Base-by-base conservation (phyloP, 2,113 vertebrate species). In the Orcinus orca region DNA sequence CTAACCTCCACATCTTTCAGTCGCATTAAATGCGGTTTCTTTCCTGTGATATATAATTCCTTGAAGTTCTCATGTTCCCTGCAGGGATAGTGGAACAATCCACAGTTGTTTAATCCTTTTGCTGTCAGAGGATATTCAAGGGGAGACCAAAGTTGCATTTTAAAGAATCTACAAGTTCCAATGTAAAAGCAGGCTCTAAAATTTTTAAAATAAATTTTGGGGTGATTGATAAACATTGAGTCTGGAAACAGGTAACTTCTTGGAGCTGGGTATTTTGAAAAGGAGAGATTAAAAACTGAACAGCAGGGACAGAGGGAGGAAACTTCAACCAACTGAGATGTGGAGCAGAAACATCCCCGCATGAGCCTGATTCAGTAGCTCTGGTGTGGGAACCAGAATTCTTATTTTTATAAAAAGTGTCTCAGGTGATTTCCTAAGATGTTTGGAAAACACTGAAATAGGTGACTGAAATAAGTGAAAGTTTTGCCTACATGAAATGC, bases 21-120 rank as follows among this genome's bases (percentile, higher is more conserved):
- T 87, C 81, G 80, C 33, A n/a, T 36, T 50, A 38, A 93, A 38
- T 71, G 53, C 53, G 55, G 58, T 55, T 91, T 74, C 76, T 81
- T 93, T 82, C 65, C 33, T 95, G 82, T 70, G 68, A 36, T 63
- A 87, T 47, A 73, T 81, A 74, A 73, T 89, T 92, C 93, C 71
- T 92, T 93, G 79, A 88, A 88, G 33, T 87, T 98, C 95, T 98
- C 93, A 58, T 92, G 97, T 98, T 98, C 85, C 94, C 95, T 93
- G 70, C 88, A 96, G 95, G 84, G 41, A 92, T 91, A 98, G 96
- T 97, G 93, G 97, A 98, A 97, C 88, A 97, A 97, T 94, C 94
- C 95, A 85, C 92, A 71, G 97, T 68, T 93, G 98, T 87, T 98
- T 98, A 98, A 98, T 98, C 77, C 95, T 74, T 97, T 97, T 96